Evolutionary conservation across 2,888 invertebrate genomes (phyloP), one percentile per base, ranked within the genome.

Genomic region (Hirtodrosophila duncani): DNA sequence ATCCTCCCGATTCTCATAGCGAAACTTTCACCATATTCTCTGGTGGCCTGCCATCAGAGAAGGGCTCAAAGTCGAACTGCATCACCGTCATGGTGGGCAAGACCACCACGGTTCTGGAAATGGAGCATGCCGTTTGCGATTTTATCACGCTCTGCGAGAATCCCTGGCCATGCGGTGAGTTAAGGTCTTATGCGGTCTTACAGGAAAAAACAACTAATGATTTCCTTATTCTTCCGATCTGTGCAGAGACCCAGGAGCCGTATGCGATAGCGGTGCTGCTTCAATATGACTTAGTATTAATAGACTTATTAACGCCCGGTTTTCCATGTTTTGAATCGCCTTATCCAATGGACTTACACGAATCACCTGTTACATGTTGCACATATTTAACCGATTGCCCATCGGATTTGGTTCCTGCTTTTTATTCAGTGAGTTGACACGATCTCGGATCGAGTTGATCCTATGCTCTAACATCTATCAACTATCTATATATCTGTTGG

Each of bases 311-410:
- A 85, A 93, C 96, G 37, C 91, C 94, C 52, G 98, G 98, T 85
- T 99, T 98, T 89, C 99, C 99, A 14, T 97, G 98, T 88, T 96
- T 98, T 89, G 98, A 99, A 89, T 98, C 98, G 89, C 99, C 99
- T 30, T 99, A 99, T 89, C 97, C 99, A 60, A 98, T 99, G 98
- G 99, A 99, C 89, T 91, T 99, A 74, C 99, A 99, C 89, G 99
- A 99, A 89, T 97, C 98, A 41, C 95, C 98, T 13, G 98, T 99
- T 83, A 99, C 99, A 48, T 96, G 95, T 88, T 96, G 98, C 88
- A 92, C 94, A 53, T 99, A 99, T 90, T 92, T 98, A 87, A 97
- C 98, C 46, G 98, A 99, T 89, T 99, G 98, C 88, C 98, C 99
- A 30, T 94, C 95, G 56, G 99, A 99, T 88, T 90, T 99, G 86